Base-by-base conservation (phyloP, 2,113 vertebrate genomes). In the Ursus arctos region DNA sequence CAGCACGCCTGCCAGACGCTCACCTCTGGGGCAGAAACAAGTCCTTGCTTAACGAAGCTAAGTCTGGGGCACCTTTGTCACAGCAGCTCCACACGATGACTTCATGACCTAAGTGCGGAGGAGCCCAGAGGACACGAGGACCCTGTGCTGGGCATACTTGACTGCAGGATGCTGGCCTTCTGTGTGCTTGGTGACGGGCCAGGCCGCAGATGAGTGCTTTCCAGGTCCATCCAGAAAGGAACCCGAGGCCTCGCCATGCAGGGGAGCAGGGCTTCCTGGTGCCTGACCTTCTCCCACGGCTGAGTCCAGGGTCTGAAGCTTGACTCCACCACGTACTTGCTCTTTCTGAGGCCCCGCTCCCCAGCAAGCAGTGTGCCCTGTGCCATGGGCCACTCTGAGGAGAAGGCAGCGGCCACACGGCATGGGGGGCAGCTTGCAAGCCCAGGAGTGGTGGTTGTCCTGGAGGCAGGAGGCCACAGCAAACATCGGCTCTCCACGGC, bases 151-250 rank as follows among this genome's bases (percentile, higher is more conserved):
- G 71, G 36, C 10, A 1, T 72, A 15, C 13, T 10, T 36, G 67
- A 10, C 28, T 19, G 43, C 24, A 43, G 74, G 43, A 28, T 4
- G 47, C 26, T 49, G 72, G 43, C 47, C 74, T 31, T 49, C 14
- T 31, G 0, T 7, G 36, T 15, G 2, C 26, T 77, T 51, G 47
- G 47, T 4, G 2, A 77, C 2, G 4, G 43, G 15, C 15, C 4
- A 4, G 74, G 43, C 26, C 11, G 4, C 43, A 31, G 74, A 7
- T 31, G 26, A 18, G 43, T 49, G 24, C 72, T 18, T 47, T 76
- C 43, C 24, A 2, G 40, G 72, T 24, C 72, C 7, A 2, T 47
- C 43, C 43, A 47, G 14, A 47, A 31, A 76, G 43, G 72, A 49
- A 14, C 40, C 72, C 4, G 24, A 76, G 72, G 72, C 72, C 43